Conservation (phyloP, 2,113 vertebrate species). For the Nanorana parkeri region DNA sequence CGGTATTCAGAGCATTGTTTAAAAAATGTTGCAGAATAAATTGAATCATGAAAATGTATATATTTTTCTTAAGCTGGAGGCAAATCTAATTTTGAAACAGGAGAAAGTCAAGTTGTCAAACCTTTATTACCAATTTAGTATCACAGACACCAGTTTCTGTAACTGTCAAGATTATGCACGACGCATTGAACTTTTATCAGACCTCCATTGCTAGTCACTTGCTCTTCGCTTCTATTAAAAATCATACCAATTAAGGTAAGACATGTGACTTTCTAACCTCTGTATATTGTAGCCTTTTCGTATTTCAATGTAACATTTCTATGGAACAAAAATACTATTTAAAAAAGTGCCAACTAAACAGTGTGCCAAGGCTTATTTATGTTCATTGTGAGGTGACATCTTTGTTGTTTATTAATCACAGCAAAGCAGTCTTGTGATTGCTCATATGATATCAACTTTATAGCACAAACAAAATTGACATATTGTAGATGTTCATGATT, state of each 20-base stretch:
- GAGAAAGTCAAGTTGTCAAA: not conserved
- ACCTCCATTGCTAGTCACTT: not conserved
- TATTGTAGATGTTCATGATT: not conserved
- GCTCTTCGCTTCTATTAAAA: not conserved
- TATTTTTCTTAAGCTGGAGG: not conserved
- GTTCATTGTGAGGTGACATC: too few species aligned
- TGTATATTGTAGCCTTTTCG: not conserved
- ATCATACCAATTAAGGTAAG: constrained; percentile 14
- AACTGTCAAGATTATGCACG: constrained; percentile 25
- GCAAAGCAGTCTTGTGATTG: too few species aligned
- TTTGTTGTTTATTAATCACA: too few species aligned
- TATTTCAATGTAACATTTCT: not conserved
- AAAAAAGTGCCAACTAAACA: not conserved
- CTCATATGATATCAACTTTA: too few species aligned
- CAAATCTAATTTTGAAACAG: not conserved
- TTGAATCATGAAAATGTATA: not conserved
- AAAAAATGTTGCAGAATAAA: not conserved
- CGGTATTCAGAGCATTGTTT: not conserved
- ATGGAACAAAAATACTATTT: not conserved
- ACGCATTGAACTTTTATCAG: constrained; percentile 1
- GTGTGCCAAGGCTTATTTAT: too few species aligned
- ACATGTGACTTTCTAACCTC: not conserved
- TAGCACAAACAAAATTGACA: too few species aligned
- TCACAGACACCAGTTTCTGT: not conserved
- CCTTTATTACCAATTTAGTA: not conserved